A percentile compares a stretch with the other conserved stretches of the same genome.
phyloP scores from a whole-genome alignment of 2,113 vertebrate genomes.

The Pungitius pungitius region DNA sequence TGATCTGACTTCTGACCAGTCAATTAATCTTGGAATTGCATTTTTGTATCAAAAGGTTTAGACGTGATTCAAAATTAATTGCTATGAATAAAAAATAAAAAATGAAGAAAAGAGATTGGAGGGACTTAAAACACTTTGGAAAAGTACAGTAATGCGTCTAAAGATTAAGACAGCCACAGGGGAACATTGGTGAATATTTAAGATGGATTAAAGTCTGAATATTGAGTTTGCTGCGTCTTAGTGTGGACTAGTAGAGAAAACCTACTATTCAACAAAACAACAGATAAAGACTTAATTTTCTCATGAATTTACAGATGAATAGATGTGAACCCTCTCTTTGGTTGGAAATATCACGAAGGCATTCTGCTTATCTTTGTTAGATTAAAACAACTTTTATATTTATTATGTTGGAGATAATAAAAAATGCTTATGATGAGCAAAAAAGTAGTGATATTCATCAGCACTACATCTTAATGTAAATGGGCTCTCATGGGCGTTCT shows the following conservation, averaged over 20 bases:
- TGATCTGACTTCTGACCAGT: conserved; percentile 74
- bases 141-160: conserved; percentile 41
- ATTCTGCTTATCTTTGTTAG: not conserved
- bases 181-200: conserved; percentile 59
- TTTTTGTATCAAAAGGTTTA: conserved; percentile 57
- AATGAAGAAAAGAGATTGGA: conserved; percentile 18
- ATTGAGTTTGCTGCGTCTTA: conserved; percentile 48
- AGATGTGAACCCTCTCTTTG: not conserved
- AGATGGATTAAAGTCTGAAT: conserved; percentile 59
- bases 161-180: conserved; percentile 52
- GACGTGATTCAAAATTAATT: conserved; percentile 59
- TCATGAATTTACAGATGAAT: conserved; percentile 19
- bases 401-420: not conserved
- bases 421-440: conserved; percentile 7
- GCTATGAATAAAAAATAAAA: conserved; percentile 6
- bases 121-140: conserved; percentile 33
- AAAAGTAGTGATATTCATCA: conserved; percentile 1
- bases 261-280: conserved; percentile 36
- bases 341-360: not conserved
- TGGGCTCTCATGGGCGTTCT: not conserved
- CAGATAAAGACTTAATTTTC: conserved; percentile 11
- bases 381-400: not conserved
- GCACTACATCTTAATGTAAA: conserved; percentile 8
- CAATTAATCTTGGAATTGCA: conserved; percentile 72
- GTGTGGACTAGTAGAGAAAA: conserved; percentile 22